Conservation (phyloP, 2,888 invertebrate genomes). For the Pyralis farinalis region DNA sequence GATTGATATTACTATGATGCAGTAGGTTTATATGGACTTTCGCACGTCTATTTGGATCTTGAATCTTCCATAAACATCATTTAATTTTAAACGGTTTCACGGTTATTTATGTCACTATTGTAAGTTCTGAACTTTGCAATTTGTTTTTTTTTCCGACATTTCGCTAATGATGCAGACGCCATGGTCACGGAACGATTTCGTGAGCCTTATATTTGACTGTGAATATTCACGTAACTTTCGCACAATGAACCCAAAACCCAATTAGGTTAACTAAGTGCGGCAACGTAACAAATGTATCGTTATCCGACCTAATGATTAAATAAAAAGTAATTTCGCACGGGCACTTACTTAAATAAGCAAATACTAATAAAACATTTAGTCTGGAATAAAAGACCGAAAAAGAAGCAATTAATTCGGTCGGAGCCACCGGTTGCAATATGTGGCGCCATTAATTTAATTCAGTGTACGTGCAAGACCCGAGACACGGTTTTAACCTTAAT, state of each 20-base stretch:
- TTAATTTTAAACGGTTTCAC: too few species aligned
- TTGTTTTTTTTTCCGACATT: too few species aligned
- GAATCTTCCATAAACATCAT: too few species aligned
- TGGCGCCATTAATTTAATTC: slow-evolving; percentile 80
- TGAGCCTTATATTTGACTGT: too few species aligned
- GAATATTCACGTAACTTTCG: too few species aligned
- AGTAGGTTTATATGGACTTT: too few species aligned
- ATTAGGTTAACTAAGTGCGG: slow-evolving; percentile 8
- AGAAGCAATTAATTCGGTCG: slow-evolving; percentile 67
- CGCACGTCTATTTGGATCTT: too few species aligned
- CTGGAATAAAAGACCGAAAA: slow-evolving; percentile 58
- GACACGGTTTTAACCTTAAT: slow-evolving; percentile 79
- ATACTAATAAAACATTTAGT: slow-evolving; percentile 70
- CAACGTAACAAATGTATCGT: slow-evolving; percentile 20
- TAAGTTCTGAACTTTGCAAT: too few species aligned
- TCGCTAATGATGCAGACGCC: too few species aligned
- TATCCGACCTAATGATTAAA: slow-evolving; percentile 26
- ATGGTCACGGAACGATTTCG: too few species aligned
- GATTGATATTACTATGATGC: too few species aligned
- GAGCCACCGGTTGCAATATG: slow-evolving; percentile 70
- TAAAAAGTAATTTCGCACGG: slow-evolving; percentile 36
- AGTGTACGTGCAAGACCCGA: slow-evolving; percentile 69
- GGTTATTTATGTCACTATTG: too few species aligned
- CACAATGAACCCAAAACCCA: background rate
- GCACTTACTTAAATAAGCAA: slow-evolving; percentile 56